Evolutionary conservation across 2,113 vertebrate genomes (phyloP).

Genomic region (Euleptes europaea): DNA sequence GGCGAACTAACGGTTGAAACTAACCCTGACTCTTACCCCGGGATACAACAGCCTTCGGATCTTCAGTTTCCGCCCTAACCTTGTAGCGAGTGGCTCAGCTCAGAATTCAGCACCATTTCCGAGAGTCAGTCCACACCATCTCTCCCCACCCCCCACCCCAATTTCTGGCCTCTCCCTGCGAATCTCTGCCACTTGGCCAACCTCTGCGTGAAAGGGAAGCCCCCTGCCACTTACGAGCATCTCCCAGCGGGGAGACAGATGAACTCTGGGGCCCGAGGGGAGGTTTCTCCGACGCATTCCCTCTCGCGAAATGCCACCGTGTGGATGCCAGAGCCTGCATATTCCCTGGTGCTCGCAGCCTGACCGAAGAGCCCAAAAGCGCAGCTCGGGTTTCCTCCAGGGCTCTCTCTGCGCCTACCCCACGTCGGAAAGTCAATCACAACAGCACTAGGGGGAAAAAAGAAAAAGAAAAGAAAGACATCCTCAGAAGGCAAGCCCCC

Average conservation of each 20-base stretch:
- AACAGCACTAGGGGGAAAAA: neutral
- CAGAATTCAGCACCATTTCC: no score
- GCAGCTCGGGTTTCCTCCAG: neutral
- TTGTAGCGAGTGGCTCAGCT: no score
- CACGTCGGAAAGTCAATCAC: neutral
- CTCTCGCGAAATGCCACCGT: neutral
- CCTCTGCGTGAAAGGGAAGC: neutral
- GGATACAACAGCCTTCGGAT: no score
- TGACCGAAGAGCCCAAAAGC: no score
- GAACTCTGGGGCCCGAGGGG: neutral
- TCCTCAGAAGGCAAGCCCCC: neutral
- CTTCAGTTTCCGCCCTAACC: no score
- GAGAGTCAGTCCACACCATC: neutral
- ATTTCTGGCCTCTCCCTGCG: neutral
- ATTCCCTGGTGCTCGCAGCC: neutral
- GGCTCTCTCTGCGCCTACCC: neutral
- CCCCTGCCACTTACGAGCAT: neutral
- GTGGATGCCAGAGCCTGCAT: neutral
- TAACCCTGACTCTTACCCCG: neutral
- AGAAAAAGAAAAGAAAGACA: neutral
- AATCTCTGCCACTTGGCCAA: neutral
- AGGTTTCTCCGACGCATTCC: neutral
- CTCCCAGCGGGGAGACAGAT: neutral
- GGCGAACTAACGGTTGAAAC: no score
- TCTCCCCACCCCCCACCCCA: no score